Base-by-base conservation (phyloP, 2,888 invertebrate genomes). In the Cerceris rybyensis region DNA sequence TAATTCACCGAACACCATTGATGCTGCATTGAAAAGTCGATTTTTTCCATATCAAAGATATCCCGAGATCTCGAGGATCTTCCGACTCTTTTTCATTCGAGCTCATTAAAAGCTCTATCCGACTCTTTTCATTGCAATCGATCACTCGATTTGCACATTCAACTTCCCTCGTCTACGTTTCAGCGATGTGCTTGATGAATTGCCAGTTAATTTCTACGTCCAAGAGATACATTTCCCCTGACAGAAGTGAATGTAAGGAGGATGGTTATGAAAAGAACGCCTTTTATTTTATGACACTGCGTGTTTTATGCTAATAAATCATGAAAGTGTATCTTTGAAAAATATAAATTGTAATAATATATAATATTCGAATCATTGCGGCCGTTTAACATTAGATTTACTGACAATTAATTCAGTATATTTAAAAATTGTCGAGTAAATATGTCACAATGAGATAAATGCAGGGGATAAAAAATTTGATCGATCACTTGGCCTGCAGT, bases 41-140 rank as follows among this genome's bases (percentile, higher is more conserved):
- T 58, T 70, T 50, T 28, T 16, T 70, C 63, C 46, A 16, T 17
- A 8, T 70, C 46, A 16, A 50, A n/a, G 42, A 7, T 8, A 57
- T 57, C 11, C 57, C 9, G 41, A 17, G 41, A 70, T 65, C 58
- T 65, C 50, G 41, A 67, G 67, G 46, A 60, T 61, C 11, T 16
- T 28, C 46, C 9, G 9, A 50, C 16, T 14, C 57, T 17, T 55
- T 28, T 28, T 13, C 60, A 17, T 9, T 41, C 11, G 16, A 42
- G 9, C 72, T 61, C 68, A 14, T 72, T 72, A 72, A 55, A 68
- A 61, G 50, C 60, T 49, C 55, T 59, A 43, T 57, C 28, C 57
- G 11, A 2, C 14, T 16, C 58, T 59, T 42, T 50, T 67, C 67
- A 52, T 67, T 6, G 71, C 28, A 67, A 68, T 54, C 59, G 55